Evolutionary conservation across 1,140 invertebrate species (phyloP).

Genomic region (Choristoneura fumiferana): DNA sequence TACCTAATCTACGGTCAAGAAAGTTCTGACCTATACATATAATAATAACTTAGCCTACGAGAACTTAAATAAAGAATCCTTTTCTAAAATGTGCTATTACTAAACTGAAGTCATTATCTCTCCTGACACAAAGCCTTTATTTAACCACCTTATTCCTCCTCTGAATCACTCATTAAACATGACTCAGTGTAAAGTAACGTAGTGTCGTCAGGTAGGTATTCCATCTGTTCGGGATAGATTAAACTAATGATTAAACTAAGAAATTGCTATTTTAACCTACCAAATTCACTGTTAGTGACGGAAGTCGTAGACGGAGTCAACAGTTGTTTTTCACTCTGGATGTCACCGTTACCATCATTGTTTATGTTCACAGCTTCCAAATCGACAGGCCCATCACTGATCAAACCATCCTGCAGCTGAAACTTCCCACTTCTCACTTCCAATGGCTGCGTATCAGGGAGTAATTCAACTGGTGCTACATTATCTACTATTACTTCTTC

Average conservation of each 20-base stretch:
- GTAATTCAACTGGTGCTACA: conserved; percentile 40
- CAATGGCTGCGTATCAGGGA: conserved; percentile 36
- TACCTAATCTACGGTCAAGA: too few relatives aligned
- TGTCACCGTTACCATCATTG: conserved; percentile 28
- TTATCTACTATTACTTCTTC: conserved; percentile 38
- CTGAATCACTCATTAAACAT: conserved; percentile 12
- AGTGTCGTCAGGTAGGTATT: too few relatives aligned
- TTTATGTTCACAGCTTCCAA: conserved; percentile 49
- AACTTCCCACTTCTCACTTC: conserved; percentile 61
- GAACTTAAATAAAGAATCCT: too few relatives aligned
- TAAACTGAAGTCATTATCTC: too few relatives aligned
- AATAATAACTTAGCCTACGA: too few relatives aligned
- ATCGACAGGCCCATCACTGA: conserved; percentile 46
- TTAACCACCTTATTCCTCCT: not conserved
- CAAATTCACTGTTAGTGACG: conserved; percentile 56
- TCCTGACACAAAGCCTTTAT: not conserved
- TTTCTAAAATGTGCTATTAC: too few relatives aligned
- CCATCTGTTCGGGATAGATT: too few relatives aligned
- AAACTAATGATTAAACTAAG: conserved; percentile 34
- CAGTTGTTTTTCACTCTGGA: conserved; percentile 56
- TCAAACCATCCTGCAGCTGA: conserved; percentile 50
- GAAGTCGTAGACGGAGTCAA: conserved; percentile 40
- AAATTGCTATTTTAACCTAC: conserved; percentile 35
- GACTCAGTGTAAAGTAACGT: not conserved
- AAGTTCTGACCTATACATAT: too few relatives aligned